Percentiles rank a stretch among this genome's conserved stretches.
phyloP scores from a whole-genome alignment of 2,113 vertebrate genomes.

The Furnarius figulus region DNA sequence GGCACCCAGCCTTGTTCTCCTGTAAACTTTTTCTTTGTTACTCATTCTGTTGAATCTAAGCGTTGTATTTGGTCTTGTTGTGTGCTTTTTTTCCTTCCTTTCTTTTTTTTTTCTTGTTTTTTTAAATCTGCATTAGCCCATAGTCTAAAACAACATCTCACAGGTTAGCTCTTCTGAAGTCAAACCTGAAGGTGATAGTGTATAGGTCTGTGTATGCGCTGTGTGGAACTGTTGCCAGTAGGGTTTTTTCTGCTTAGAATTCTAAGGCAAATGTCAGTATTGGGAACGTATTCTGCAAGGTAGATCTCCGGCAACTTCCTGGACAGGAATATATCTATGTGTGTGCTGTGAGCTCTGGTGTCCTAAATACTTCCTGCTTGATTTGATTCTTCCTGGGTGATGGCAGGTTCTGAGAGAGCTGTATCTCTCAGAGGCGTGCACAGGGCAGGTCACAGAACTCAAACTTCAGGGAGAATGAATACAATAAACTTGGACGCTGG shows the following conservation, averaged over 20 bases:
- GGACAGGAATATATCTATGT: neutral
- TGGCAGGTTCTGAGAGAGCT: neutral
- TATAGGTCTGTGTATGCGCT: neutral
- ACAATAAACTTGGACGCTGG: neutral
- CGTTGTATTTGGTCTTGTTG: neutral
- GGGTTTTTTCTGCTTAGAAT: neutral
- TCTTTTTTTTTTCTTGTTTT: neutral
- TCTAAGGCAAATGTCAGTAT: neutral
- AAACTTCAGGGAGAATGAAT: neutral
- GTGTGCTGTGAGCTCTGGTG: neutral
- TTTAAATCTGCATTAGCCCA: neutral
- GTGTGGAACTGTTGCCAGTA: neutral
- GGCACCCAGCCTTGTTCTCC: slow-evolving; percentile 7
- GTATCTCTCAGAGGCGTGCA: neutral
- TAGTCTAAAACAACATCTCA: neutral
- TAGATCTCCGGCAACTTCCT: neutral
- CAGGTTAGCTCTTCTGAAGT: neutral
- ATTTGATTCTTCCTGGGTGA: neutral
- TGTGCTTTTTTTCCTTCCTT: neutral
- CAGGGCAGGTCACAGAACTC: neutral
- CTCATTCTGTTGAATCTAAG: neutral
- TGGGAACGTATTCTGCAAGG: neutral
- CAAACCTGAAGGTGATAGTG: neutral
- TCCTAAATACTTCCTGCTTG: neutral
- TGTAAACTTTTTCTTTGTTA: slow-evolving; percentile 12